Conservation (phyloP, 2,113 vertebrate genomes). For the Charina bottae region DNA sequence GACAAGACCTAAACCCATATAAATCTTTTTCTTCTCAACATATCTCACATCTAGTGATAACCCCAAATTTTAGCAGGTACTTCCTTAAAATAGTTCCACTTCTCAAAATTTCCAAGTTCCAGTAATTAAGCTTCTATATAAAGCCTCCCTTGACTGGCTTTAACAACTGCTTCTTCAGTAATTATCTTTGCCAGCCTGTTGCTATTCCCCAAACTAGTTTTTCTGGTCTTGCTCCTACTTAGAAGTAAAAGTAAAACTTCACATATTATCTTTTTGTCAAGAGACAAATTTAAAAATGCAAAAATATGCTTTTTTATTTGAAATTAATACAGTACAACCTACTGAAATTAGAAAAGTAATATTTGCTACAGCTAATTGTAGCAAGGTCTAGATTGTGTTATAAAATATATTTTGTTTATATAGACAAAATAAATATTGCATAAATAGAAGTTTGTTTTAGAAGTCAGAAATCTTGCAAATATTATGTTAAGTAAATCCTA, state of each 20-base stretch:
- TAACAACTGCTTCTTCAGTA: background rate
- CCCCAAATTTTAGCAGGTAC: background rate
- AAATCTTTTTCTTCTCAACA: background rate
- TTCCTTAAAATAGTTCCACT: too few relatives aligned
- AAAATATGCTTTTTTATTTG: background rate
- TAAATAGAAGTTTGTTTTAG: background rate
- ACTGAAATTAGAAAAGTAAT: slow-evolving; percentile 13
- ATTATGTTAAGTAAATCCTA: accelerated
- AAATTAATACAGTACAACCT: background rate
- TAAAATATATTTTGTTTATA: background rate
- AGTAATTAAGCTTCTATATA: background rate
- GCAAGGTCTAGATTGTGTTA: background rate
- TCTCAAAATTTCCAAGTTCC: too few relatives aligned
- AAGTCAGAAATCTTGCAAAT: background rate
- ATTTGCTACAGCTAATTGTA: slow-evolving; percentile 10
- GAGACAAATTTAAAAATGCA: slow-evolving; percentile 5
- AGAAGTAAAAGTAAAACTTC: background rate
- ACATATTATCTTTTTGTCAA: background rate
- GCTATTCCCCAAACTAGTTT: background rate
- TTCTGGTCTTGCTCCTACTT: background rate
- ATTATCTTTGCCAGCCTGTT: background rate
- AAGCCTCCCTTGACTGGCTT: too few relatives aligned
- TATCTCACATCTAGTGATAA: background rate
- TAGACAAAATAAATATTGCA: background rate
- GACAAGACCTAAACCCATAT: background rate